Percentiles rank a stretch among this genome's conserved stretches.
These are phyloP conservation scores for Syngnathus rostellatus DNA, from an alignment of 2,797 vertebrate genomes.

Conservation along the genomic window DNA sequence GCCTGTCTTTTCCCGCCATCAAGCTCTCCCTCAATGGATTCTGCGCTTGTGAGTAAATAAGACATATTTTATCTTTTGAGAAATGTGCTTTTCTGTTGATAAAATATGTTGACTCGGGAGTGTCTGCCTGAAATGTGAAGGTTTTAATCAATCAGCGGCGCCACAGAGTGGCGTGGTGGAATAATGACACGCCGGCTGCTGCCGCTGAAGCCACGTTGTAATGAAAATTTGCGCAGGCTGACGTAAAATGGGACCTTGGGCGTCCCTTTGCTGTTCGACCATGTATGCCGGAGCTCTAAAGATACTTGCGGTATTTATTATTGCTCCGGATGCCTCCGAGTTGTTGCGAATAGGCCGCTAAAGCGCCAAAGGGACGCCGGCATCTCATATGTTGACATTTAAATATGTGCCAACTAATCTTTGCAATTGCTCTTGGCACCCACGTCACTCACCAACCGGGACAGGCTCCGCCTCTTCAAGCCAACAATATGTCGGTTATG, in stretches of 20 bases:
- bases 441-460: too few species aligned
- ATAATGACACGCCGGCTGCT: not conserved
- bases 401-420: not conserved
- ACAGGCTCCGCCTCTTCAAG: too few species aligned
- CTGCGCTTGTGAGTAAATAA: not conserved
- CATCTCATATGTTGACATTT: not conserved
- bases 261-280: not conserved
- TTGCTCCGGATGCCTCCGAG: not conserved
- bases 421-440: too few species aligned
- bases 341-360: not conserved
- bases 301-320: not conserved
- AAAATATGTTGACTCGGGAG: conserved; percentile 3
- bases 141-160: not conserved
- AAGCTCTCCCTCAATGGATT: not conserved
- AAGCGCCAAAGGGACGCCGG: too few species aligned
- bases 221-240: conserved; percentile 3
- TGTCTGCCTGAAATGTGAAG: not conserved
- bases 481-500: too few species aligned
- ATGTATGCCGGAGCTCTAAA: not conserved
- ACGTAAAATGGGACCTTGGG: not conserved
- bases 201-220: not conserved
- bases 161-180: not conserved
- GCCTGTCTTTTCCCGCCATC: not conserved
- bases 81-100: not conserved
- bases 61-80: conserved; percentile 2